Percentiles rank a stretch among this genome's conserved stretches.
Conservation (phyloP, 30 jellyfish, hydroid and myxozoan species). For the Morbakka virulenta region DNA sequence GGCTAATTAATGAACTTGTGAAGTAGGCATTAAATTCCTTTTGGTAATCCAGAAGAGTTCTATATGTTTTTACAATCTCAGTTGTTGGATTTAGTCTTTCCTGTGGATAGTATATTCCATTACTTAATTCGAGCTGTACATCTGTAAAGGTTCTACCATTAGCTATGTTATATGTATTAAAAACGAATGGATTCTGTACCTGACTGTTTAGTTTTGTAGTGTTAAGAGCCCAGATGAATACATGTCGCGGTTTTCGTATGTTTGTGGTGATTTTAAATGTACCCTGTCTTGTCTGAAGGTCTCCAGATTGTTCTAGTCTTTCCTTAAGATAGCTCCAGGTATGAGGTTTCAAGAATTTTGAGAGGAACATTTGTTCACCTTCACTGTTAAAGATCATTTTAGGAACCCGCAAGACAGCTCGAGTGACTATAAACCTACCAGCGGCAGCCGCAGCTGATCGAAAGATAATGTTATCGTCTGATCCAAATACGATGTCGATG, state of each 20-base stretch:
- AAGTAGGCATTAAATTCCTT: neutral
- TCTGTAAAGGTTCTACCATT: neutral
- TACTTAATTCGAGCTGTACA: neutral
- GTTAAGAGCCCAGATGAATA: slow-evolving; percentile 3
- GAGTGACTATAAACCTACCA: neutral
- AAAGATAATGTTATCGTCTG: slow-evolving; percentile 21
- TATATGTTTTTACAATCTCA: neutral
- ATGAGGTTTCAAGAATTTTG: neutral
- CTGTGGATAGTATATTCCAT: neutral
- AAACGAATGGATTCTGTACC: neutral
- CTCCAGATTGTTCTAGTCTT: neutral
- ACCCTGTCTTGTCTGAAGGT: neutral
- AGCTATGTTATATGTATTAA: neutral
- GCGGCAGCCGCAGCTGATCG: slow-evolving; percentile 10
- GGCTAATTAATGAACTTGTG: neutral
- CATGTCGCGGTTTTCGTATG: slow-evolving; percentile 12
- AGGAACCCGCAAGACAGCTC: slow-evolving; percentile 24
- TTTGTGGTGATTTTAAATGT: slow-evolving; percentile 19
- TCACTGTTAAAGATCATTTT: slow-evolving; percentile 3
- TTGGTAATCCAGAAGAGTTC: neutral
- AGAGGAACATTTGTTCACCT: neutral
- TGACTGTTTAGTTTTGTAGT: neutral
- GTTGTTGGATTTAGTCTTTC: neutral
- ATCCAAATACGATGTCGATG: neutral
- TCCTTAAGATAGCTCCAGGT: slow-evolving; percentile 9